These are phyloP conservation scores for Trematomus bernacchii DNA, from an alignment of 2,797 vertebrate species.

Conservation along the genomic window DNA sequence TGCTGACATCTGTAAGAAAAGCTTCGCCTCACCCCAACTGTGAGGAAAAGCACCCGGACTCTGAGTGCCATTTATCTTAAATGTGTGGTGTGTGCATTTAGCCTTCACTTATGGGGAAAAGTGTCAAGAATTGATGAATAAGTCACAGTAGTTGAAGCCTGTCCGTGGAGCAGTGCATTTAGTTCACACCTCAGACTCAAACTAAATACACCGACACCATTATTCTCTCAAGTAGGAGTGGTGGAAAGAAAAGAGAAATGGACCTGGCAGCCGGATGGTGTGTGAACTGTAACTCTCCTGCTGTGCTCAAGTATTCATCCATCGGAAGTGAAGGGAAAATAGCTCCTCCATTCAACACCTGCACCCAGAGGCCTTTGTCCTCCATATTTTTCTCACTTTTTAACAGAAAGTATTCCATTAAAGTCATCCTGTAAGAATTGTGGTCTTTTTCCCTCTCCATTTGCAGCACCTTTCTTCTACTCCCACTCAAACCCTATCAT, in stretches of 20 bases:
- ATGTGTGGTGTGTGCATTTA: slow-evolving; percentile 52
- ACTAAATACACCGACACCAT: slow-evolving; percentile 54
- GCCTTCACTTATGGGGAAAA: slow-evolving; percentile 42
- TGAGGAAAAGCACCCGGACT: slow-evolving; percentile 28
- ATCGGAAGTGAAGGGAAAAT: slow-evolving; percentile 55
- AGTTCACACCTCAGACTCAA: slow-evolving; percentile 68
- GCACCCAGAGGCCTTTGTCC: slow-evolving; percentile 22
- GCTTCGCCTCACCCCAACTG: slow-evolving; percentile 29
- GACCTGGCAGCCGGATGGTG: slow-evolving; percentile 26
- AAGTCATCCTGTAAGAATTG: slow-evolving; percentile 19
- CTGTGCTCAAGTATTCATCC: slow-evolving; percentile 59
- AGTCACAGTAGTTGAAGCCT: slow-evolving; percentile 52
- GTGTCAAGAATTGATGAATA: slow-evolving; percentile 75
- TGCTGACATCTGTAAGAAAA: slow-evolving; percentile 46
- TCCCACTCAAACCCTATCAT: slow-evolving; percentile 12
- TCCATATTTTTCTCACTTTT: slow-evolving; percentile 57
- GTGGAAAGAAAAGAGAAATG: slow-evolving; percentile 38
- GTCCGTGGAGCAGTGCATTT: slow-evolving; percentile 61
- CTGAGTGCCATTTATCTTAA: slow-evolving; percentile 52
- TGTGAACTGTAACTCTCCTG: slow-evolving; percentile 17
- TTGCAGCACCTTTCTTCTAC: neutral
- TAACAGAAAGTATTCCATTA: slow-evolving; percentile 50
- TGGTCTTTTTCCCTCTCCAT: slow-evolving; percentile 31
- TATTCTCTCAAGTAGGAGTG: slow-evolving; percentile 47
- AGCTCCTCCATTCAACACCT: slow-evolving; percentile 34